Conservation (phyloP, 2,888 invertebrate species). For the Zygaena filipendulae region DNA sequence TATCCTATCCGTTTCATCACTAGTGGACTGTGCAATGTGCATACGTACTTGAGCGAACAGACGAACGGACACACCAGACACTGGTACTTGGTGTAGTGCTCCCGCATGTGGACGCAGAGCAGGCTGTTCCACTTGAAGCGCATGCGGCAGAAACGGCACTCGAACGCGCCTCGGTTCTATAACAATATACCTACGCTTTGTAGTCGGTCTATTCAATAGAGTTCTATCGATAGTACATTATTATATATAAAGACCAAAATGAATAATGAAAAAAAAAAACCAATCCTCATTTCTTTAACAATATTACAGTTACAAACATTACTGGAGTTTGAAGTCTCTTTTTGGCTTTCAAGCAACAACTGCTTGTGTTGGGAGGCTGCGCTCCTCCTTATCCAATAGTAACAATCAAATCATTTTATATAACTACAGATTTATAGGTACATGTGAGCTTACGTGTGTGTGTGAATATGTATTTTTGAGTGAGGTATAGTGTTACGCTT, state of each 20-base stretch:
- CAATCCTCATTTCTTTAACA: too few species aligned
- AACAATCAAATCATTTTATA: too few species aligned
- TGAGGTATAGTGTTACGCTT: too few species aligned
- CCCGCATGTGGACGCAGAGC: conserved; percentile 34
- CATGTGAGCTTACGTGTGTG: too few species aligned
- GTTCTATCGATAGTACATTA: too few species aligned
- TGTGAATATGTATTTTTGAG: too few species aligned
- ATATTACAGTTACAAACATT: not conserved
- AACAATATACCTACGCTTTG: conserved; percentile 18
- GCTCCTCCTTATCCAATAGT: too few species aligned
- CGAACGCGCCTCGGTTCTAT: conserved; percentile 28
- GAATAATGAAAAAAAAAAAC: not conserved
- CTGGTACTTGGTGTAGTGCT: conserved; percentile 41
- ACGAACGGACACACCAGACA: conserved; percentile 39
- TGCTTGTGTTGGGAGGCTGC: too few species aligned
- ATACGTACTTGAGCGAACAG: conserved; percentile 42
- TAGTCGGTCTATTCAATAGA: not conserved
- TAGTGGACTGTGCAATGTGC: not conserved
- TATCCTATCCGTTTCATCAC: not conserved
- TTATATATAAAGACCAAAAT: not conserved
- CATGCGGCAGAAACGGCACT: conserved; percentile 46
- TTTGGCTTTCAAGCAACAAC: too few species aligned
- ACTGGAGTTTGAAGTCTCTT: too few species aligned
- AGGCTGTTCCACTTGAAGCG: conserved; percentile 38
- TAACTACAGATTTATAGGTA: too few species aligned